phyloP scores from a whole-genome alignment of 2,797 vertebrate genomes.

The Gorsachius magnificus region DNA sequence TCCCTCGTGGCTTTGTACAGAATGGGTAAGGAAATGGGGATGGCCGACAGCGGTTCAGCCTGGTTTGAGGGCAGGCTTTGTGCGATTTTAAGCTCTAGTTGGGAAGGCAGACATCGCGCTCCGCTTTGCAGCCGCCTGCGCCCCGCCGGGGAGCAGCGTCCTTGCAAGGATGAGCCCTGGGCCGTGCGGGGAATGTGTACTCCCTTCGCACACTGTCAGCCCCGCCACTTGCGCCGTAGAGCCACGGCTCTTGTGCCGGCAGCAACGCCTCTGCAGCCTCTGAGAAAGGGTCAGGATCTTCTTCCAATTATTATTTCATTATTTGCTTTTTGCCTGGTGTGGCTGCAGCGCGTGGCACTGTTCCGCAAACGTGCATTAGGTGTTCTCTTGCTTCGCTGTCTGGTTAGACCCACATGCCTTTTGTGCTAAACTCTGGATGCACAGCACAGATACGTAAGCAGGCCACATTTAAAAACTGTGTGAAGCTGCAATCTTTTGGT shows the following conservation, averaged over 20 bases:
- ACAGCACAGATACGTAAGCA: background rate
- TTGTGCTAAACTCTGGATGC: background rate
- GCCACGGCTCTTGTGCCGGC: background rate
- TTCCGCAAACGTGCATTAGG: background rate
- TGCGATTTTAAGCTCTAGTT: rapidly evolving
- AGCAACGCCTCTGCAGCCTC: background rate
- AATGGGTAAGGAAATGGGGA: background rate
- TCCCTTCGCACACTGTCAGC: background rate
- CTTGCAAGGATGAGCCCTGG: background rate
- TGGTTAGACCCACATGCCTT: background rate
- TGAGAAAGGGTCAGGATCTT: background rate
- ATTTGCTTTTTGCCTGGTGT: background rate
- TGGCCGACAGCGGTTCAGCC: background rate
- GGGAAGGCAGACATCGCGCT: rapidly evolving
- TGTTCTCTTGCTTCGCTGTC: background rate
- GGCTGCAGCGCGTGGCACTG: background rate
- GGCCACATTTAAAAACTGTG: background rate
- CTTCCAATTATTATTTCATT: background rate
- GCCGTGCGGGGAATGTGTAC: rapidly evolving
- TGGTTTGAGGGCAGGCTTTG: background rate
- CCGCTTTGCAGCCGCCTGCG: background rate
- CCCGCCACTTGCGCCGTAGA: rapidly evolving
- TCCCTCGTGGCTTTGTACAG: background rate
- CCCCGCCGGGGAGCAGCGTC: background rate
- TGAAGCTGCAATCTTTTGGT: background rate